Evolutionary conservation across 2,797 vertebrate species (phyloP), one percentile per base, ranked within the genome.

Genomic region (Manis crassicaudata): DNA sequence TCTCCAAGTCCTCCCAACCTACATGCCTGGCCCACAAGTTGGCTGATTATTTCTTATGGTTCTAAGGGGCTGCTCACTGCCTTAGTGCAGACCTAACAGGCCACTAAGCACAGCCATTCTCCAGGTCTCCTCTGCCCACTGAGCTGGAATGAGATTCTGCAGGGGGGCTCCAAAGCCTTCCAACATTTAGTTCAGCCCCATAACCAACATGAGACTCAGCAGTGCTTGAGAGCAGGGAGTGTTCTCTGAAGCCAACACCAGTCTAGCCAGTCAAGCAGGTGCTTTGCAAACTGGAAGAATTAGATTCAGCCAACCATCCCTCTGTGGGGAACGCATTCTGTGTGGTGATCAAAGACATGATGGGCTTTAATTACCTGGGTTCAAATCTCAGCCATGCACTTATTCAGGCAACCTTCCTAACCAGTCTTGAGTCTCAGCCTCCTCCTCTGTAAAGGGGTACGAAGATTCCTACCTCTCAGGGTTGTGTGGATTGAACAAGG

Each of bases 81-180:
- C 77, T 70, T 80, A 95, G 65, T 62, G 73, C 11, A 43, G 77
- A 94, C n/a, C 73, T 96, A 90, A 73, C 77, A 82, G 77, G 73
- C 23, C 79, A 70, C 17, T 3, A 29, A 37, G 32, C 54, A 63
- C 14, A 23, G 70, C 40, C 84, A 54, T 75, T 72, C 68, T 87
- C 90, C 63, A 50, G 58, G 73, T 62, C 63, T 85, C 72, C 90
- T 90, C 94, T 79, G 95, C 82, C 87, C 56, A 29, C 2, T 85
- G 96, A 96, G 86, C 93, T 93, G 75, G 63, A 95, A 96, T 20
- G 25, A 67, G 90, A 79, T 62, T 76, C 79, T 82, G 76, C 62
- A 88, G 77, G 72, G 72, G 70, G 75, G 23, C 54, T 62, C 56
- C 43, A 17, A 43, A 25, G 72, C 80, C 92, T 60, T 92, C 95